phyloP scores from a whole-genome alignment of 2,888 invertebrate species.

The Papilio elwesi region DNA sequence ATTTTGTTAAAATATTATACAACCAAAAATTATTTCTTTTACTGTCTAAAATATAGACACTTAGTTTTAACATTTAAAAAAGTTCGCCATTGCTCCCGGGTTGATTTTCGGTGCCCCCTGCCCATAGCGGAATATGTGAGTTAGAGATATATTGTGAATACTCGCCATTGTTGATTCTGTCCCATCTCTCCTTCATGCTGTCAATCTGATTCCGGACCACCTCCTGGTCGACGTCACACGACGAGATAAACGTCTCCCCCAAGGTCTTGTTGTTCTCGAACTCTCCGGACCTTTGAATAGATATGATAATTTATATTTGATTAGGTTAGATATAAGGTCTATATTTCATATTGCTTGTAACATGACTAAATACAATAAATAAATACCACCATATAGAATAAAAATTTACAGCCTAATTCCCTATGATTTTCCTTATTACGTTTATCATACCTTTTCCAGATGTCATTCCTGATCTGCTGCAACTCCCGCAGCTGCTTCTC shows the following conservation, averaged over 20 bases:
- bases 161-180: conserved; percentile 92
- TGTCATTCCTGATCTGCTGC: conserved; percentile 95
- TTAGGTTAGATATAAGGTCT: background rate
- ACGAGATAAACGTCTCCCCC: conserved; percentile 94
- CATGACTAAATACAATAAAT: conserved; percentile 64
- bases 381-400: background rate
- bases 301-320: background rate
- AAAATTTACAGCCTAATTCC: background rate
- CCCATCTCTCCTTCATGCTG: conserved; percentile 94
- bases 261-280: conserved; percentile 94
- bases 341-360: background rate
- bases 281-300: conserved; percentile 89
- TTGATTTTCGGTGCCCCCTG: no score
- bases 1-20: no score
- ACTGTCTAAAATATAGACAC: no score
- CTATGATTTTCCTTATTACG: background rate
- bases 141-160: conserved; percentile 2
- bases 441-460: conserved; percentile 89
- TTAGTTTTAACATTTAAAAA: no score
- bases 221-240: conserved; percentile 96
- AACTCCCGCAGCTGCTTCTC: conserved; percentile 95
- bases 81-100: no score
- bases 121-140: no score
- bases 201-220: conserved; percentile 92
- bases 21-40: no score